Conservation (phyloP, 2,113 vertebrate species). For the Columbina picui region DNA sequence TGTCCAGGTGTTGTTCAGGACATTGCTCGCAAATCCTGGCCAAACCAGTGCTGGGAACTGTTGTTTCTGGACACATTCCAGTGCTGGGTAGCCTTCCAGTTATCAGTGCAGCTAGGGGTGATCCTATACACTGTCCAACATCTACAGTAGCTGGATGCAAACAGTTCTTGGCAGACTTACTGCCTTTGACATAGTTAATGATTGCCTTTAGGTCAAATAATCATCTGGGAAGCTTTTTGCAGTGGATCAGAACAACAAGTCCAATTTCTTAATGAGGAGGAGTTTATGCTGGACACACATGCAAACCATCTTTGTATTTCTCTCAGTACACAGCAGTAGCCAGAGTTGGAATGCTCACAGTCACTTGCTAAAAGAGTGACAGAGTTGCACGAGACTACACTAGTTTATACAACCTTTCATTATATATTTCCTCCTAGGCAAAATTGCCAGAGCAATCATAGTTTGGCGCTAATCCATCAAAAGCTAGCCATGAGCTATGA, state of each 20-base stretch:
- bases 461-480: not conserved
- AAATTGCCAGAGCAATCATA: not conserved
- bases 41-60: not conserved
- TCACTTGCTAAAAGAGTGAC: not conserved
- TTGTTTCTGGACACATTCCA: not conserved
- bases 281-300: not conserved
- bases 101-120: not conserved
- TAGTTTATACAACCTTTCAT: not conserved
- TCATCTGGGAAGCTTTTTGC: not conserved
- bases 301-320: not conserved
- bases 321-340: not conserved
- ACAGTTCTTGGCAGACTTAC: not conserved
- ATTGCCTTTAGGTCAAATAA: not conserved
- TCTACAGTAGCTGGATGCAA: not conserved
- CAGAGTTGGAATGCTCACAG: not conserved
- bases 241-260: not conserved
- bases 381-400: not conserved
- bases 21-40: not conserved
- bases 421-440: not conserved
- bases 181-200: conserved; percentile 20
- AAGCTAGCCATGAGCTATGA: not conserved
- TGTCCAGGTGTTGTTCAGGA: not conserved
- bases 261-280: not conserved
- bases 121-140: not conserved
- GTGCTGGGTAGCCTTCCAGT: not conserved